phyloP scores from a whole-genome alignment of 2,888 invertebrate genomes.

The Philereme vetulata region DNA sequence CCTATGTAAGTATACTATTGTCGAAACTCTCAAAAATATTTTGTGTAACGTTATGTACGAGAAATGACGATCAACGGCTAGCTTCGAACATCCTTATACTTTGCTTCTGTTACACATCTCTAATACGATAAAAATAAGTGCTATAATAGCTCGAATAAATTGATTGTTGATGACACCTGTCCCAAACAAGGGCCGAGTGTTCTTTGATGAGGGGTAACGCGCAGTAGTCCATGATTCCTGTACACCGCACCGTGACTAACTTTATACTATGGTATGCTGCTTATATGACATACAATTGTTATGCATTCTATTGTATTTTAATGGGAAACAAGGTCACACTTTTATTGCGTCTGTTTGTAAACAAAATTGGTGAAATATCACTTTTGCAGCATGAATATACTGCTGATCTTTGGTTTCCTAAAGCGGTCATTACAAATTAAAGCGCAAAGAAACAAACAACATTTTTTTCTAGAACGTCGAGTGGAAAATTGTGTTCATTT shows the following conservation, averaged over 20 bases:
- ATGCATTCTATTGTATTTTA: constrained; percentile 9
- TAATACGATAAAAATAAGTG: constrained; percentile 13
- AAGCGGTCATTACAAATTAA: too few relatives aligned
- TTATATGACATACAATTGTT: constrained; percentile 3
- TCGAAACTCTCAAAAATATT: too few relatives aligned
- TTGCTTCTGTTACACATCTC: neutral
- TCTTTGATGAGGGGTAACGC: constrained; percentile 21
- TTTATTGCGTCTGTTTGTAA: constrained; percentile 1
- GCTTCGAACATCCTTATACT: neutral
- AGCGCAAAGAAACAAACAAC: too few relatives aligned
- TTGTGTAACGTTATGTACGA: too few relatives aligned
- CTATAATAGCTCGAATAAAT: constrained; percentile 17
- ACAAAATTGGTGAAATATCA: neutral
- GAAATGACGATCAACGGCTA: too few relatives aligned
- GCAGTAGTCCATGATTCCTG: constrained; percentile 47
- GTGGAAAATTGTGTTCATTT: too few relatives aligned
- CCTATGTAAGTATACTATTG: too few relatives aligned
- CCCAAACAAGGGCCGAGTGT: constrained; percentile 12
- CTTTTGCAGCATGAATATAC: neutral
- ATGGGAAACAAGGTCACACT: constrained; percentile 14
- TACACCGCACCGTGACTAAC: constrained; percentile 25
- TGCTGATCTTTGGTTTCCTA: too few relatives aligned
- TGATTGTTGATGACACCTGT: constrained; percentile 34
- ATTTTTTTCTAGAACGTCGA: too few relatives aligned
- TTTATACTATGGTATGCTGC: constrained; percentile 21